These are phyloP conservation scores for Mobula hypostoma DNA, from an alignment of 2,113 vertebrate genomes.

Conservation along the genomic window DNA sequence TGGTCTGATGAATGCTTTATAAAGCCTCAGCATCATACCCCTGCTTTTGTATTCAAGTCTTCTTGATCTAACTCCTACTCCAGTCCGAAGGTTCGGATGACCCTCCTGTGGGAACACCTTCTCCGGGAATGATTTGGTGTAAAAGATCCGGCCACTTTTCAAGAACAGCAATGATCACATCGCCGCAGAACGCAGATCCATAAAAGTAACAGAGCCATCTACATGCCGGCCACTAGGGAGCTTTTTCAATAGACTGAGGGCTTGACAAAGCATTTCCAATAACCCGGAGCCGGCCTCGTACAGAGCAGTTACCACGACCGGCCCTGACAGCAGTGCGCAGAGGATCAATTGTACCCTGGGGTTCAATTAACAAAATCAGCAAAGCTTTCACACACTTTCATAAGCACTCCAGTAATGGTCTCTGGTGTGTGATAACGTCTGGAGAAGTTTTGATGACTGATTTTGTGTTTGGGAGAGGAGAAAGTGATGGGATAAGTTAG, in stretches of 20 bases:
- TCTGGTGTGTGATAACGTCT: not conserved
- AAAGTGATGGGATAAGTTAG: not conserved
- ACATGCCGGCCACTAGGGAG: not conserved
- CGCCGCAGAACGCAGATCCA: too few relatives aligned
- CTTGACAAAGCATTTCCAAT: not conserved
- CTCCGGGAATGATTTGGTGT: not conserved
- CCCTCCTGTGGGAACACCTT: too few relatives aligned
- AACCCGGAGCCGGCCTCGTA: not conserved
- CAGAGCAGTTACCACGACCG: not conserved
- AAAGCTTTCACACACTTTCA: conserved; percentile 13
- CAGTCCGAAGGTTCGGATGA: too few relatives aligned
- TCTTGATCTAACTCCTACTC: too few relatives aligned
- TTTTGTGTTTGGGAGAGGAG: not conserved
- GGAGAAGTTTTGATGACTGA: not conserved
- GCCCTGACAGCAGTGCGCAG: not conserved
- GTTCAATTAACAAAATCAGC: conserved; percentile 30
- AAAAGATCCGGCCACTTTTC: not conserved
- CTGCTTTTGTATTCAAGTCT: too few relatives aligned
- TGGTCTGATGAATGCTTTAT: too few relatives aligned
- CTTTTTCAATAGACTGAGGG: not conserved
- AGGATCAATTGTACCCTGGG: not conserved
- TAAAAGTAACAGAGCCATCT: not conserved
- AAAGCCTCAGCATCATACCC: too few relatives aligned
- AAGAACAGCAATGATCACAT: not conserved
- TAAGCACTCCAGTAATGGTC: not conserved